Evolutionary conservation across 92 coral and sea anemone species (phyloP).

Genomic region (Scolanthus callimorphus): DNA sequence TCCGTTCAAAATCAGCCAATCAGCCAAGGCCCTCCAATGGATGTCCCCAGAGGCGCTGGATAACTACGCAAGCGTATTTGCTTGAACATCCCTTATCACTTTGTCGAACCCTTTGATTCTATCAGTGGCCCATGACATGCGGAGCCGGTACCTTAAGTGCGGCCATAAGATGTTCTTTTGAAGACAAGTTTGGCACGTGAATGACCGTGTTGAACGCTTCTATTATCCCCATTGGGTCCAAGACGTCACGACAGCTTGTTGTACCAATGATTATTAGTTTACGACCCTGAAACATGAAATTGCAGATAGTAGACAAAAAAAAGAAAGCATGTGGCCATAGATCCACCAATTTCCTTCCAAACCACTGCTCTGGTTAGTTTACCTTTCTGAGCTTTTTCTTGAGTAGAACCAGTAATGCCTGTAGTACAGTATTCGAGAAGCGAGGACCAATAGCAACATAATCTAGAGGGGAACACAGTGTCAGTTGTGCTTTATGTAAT

Average conservation of each 20-base stretch:
- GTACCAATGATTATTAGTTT: conserved; percentile 90
- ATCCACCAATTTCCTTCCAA: too few species aligned
- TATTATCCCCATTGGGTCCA: conserved; percentile 92
- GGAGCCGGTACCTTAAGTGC: conserved; percentile 91
- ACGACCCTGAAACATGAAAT: conserved; percentile 59
- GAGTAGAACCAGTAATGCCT: conserved; percentile 80
- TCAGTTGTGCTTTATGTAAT: background rate
- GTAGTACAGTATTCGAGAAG: conserved; percentile 93
- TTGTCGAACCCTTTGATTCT: too few species aligned
- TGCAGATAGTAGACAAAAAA: too few species aligned
- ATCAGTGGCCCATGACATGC: too few species aligned
- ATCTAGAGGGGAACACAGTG: conserved; percentile 34
- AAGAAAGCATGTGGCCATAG: too few species aligned
- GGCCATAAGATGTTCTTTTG: conserved; percentile 50
- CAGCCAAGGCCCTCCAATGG: too few species aligned
- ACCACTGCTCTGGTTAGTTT: too few species aligned
- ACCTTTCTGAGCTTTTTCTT: conserved; percentile 97
- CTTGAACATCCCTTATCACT: too few species aligned
- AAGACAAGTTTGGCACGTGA: conserved; percentile 78
- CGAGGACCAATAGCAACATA: conserved; percentile 96
- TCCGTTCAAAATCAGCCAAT: too few species aligned
- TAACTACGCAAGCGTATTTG: too few species aligned
- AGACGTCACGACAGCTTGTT: conserved; percentile 86
- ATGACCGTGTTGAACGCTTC: conserved; percentile 87
- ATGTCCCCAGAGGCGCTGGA: background rate